Base-by-base conservation (phyloP, 1,140 invertebrate species). In the Anagrus nilaparvatae region DNA sequence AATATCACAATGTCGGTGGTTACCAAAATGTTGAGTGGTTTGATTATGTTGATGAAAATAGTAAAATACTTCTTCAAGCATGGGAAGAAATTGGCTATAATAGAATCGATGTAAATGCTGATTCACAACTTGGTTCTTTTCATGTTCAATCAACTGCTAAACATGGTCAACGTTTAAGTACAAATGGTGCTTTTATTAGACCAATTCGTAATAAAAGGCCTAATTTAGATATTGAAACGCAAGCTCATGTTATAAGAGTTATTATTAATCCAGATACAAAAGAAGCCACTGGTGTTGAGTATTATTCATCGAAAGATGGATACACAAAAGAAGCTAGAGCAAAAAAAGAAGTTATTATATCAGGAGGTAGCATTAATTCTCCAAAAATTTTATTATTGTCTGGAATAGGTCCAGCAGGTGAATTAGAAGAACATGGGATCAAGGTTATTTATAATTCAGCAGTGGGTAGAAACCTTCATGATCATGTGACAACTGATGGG, bases 391-490 rank as follows among this genome's bases (percentile, higher is more conserved):
- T 79, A 0, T 59, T 76, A 39, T 47, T 76, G 2, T 79, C 75
- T 6, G 77, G 76, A 3, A 64, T 80, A 12, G 77, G 76, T 5
- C 74, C 75, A 0, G 60, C 50, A 46, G 47, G 64, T 2, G 68
- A 76, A 24, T 42, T 74, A 16, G 65, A 50, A 18, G 66, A 58
- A 38, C 55, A 67, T 40, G 71, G 58, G 0, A 74, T 82, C 6
- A 43, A 64, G 2, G 51, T 71, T 1, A 47, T 74, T 4, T 29
- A 64, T 36, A 72, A 83, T 52, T 59, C 84, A 5, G 74, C 77
- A 0, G 84, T 87, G 2, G 84, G 84, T 0, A 55, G 74, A 34
- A 86, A 87, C 59, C 68, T 87, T 0, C 75, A 79, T 54, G 78
- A 81, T 50, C 78, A 81, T 51, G 49, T 71, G 0, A 76, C 75